phyloP scores from a whole-genome alignment of 2,113 vertebrate species.

The Melanotaenia duboulayi region DNA sequence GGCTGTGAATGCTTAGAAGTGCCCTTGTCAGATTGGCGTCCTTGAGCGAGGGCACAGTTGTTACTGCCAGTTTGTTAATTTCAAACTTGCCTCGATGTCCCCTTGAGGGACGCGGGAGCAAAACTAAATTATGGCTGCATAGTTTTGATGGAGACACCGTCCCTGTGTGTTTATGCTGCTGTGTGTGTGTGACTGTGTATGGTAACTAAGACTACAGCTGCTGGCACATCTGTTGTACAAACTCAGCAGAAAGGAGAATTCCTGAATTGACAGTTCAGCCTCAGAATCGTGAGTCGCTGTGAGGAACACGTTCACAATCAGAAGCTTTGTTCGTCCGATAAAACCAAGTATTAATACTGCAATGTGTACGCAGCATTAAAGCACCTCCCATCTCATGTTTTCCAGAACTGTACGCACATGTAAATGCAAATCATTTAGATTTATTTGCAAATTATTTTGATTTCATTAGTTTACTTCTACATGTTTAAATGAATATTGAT shows the following conservation, averaged over 20 bases:
- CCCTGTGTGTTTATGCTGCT: slow-evolving; percentile 27
- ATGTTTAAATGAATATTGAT: slow-evolving; percentile 7
- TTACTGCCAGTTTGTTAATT: slow-evolving; percentile 76
- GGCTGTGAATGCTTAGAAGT: slow-evolving; percentile 69
- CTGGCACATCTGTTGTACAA: slow-evolving; percentile 38
- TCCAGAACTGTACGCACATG: neutral
- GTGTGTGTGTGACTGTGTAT: slow-evolving; percentile 21
- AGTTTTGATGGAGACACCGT: slow-evolving; percentile 64
- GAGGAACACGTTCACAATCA: neutral
- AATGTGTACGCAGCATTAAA: neutral
- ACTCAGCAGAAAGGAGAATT: slow-evolving; percentile 46
- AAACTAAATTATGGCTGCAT: slow-evolving; percentile 69
- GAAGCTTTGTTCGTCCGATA: slow-evolving; percentile 5
- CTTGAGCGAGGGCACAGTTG: slow-evolving; percentile 73
- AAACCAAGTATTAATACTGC: neutral
- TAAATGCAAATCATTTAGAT: neutral
- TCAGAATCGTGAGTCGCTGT: neutral
- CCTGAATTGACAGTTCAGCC: slow-evolving; percentile 14
- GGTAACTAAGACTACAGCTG: slow-evolving; percentile 34
- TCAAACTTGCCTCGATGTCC: slow-evolving; percentile 70
- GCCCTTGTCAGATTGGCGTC: slow-evolving; percentile 76
- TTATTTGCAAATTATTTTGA: neutral
- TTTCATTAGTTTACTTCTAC: slow-evolving; percentile 1
- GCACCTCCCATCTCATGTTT: neutral
- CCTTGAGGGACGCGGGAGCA: slow-evolving; percentile 65